These are phyloP conservation scores for Apeltes quadracus DNA, from an alignment of 2,113 vertebrate genomes.

Conservation along the genomic window DNA sequence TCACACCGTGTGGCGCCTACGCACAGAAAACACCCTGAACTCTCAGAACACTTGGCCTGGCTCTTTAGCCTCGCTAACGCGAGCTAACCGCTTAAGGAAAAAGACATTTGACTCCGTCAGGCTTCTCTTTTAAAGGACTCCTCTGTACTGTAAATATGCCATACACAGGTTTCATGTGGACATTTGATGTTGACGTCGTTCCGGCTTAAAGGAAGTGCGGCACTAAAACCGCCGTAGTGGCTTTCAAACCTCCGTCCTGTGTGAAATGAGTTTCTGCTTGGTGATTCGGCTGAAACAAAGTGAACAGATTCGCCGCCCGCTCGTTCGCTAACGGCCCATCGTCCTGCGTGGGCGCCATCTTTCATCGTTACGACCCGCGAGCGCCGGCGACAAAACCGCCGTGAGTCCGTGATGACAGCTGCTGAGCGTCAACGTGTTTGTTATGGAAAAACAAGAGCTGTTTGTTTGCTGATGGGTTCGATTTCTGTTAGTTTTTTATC, in stretches of 20 bases:
- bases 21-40: too few species aligned
- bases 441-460: neutral
- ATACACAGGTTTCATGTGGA: too few species aligned
- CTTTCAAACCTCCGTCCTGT: neutral
- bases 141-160: too few species aligned
- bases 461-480: neutral
- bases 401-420: neutral
- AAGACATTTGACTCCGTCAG: too few species aligned
- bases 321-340: conserved; percentile 12
- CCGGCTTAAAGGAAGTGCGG: too few species aligned
- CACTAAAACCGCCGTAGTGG: neutral
- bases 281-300: neutral
- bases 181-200: too few species aligned
- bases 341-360: neutral
- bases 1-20: too few species aligned
- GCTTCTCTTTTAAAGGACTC: too few species aligned
- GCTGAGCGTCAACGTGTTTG: neutral
- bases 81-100: too few species aligned
- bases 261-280: neutral
- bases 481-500: neutral
- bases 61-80: too few species aligned
- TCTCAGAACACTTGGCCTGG: too few species aligned
- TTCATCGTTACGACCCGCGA: too few species aligned
- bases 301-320: neutral
- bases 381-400: neutral